Percentiles rank a stretch among this genome's conserved stretches.
Conservation (phyloP, 2,113 vertebrate genomes). For the Mormyrus iriodes region DNA sequence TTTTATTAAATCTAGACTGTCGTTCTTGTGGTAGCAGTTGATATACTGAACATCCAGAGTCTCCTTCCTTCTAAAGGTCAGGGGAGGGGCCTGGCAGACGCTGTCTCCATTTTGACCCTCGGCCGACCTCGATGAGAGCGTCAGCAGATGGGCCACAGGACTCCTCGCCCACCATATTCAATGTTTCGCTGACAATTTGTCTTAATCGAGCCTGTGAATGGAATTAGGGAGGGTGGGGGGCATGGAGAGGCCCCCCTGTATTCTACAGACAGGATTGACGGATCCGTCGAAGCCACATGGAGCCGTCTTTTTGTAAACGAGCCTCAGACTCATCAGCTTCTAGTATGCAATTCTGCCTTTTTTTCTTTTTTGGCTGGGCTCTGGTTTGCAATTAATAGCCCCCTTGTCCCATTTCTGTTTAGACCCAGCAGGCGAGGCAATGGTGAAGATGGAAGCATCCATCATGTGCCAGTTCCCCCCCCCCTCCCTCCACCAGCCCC, state of each 20-base stretch:
- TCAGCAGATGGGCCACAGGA: background rate
- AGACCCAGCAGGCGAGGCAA: background rate
- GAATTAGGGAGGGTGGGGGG: slow-evolving; percentile 23
- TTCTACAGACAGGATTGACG: background rate
- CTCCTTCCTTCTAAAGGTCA: background rate
- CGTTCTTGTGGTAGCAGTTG: background rate
- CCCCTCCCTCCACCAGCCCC: background rate
- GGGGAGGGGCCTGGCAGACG: too few relatives aligned
- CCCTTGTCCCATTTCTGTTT: slow-evolving; percentile 12
- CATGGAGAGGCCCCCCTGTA: slow-evolving; percentile 31
- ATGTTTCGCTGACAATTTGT: background rate
- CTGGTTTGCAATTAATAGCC: slow-evolving; percentile 8
- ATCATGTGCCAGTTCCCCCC: slow-evolving; percentile 1
- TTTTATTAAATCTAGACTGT: background rate
- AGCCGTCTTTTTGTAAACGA: slow-evolving; percentile 46
- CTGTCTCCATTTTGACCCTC: background rate
- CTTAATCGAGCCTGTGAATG: background rate
- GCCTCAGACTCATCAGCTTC: slow-evolving; percentile 52
- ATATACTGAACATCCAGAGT: background rate
- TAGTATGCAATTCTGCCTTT: slow-evolving; percentile 43
- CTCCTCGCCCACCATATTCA: background rate
- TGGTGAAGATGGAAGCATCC: background rate
- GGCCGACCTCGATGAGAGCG: slow-evolving; percentile 7
- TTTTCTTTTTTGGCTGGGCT: slow-evolving; percentile 13
- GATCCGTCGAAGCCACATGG: slow-evolving; percentile 53